A percentile compares a stretch with the other conserved stretches of the same genome.
phyloP scores from a whole-genome alignment of 2,888 invertebrate species.

The Chironomus tentans region DNA sequence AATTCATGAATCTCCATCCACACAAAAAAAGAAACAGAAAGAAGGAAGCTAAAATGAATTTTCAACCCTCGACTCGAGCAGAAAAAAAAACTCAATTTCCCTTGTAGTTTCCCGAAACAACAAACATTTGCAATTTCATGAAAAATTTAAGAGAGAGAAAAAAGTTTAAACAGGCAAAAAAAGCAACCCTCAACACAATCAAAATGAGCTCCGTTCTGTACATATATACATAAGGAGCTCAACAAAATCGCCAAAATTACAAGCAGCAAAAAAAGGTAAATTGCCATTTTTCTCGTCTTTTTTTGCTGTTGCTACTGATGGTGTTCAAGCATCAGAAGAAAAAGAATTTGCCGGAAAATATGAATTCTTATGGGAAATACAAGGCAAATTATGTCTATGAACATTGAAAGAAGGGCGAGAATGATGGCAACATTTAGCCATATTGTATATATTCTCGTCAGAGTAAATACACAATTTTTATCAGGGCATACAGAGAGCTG shows the following conservation, averaged over 20 bases:
- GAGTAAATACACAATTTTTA: too few species aligned
- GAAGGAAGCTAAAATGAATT: too few species aligned
- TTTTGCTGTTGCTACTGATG: too few species aligned
- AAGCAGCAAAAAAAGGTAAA: conserved; percentile 6
- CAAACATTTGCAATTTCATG: conserved; percentile 10
- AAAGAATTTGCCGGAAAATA: conserved; percentile 8
- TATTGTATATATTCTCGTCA: neutral
- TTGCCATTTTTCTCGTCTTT: neutral
- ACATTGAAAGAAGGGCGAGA: neutral
- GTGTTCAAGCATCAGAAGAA: neutral
- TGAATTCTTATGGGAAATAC: conserved; percentile 21
- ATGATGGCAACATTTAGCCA: neutral
- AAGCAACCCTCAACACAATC: neutral
- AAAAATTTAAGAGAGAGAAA: conserved; percentile 1
- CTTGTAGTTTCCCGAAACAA: neutral
- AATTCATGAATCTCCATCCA: too few species aligned
- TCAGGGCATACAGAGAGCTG: too few species aligned
- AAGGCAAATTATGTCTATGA: conserved; percentile 12
- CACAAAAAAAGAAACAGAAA: too few species aligned
- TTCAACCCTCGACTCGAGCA: neutral
- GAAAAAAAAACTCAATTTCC: neutral
- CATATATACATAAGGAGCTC: too few species aligned
- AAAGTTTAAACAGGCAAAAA: neutral
- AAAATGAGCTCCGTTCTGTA: too few species aligned
- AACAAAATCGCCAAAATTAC: conserved; percentile 13